Percentiles rank a stretch among this genome's conserved stretches.
Evolutionary conservation across 2,113 vertebrate genomes (phyloP).

Genomic region (Macrotus californicus): DNA sequence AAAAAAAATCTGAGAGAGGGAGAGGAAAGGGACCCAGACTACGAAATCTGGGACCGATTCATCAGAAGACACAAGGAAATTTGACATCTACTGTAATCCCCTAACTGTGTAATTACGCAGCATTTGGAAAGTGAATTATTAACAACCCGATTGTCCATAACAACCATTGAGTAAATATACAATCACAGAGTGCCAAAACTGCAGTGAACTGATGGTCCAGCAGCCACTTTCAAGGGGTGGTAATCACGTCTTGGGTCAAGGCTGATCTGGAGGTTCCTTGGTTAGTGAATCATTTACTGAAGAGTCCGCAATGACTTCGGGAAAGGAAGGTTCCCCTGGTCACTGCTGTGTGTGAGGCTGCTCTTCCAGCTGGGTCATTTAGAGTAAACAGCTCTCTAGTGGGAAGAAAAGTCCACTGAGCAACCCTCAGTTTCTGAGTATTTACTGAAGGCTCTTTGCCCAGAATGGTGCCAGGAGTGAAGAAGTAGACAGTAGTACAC

Average conservation of each 20-base stretch:
- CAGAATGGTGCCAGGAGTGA: background rate
- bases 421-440: background rate
- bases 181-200: slow-evolving; percentile 62
- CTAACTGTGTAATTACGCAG: slow-evolving; percentile 69
- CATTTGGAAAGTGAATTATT: slow-evolving; percentile 79
- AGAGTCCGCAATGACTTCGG: background rate
- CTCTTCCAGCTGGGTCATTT: background rate
- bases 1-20: background rate
- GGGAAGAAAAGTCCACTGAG: background rate
- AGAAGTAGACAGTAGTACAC: background rate
- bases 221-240: slow-evolving; percentile 60
- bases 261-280: slow-evolving; percentile 44
- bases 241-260: slow-evolving; percentile 49
- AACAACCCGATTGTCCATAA: slow-evolving; percentile 77
- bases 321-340: background rate
- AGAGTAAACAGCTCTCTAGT: background rate
- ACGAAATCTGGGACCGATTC: slow-evolving; percentile 61
- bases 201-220: slow-evolving; percentile 30
- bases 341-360: background rate
- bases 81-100: slow-evolving; percentile 67
- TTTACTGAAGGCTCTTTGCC: background rate
- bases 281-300: slow-evolving; percentile 58
- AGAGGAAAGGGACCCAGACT: background rate
- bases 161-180: slow-evolving; percentile 72
- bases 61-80: slow-evolving; percentile 48